Evolutionary conservation across 1,140 invertebrate species (phyloP).

Genomic region (Probaryconus sp.): DNA sequence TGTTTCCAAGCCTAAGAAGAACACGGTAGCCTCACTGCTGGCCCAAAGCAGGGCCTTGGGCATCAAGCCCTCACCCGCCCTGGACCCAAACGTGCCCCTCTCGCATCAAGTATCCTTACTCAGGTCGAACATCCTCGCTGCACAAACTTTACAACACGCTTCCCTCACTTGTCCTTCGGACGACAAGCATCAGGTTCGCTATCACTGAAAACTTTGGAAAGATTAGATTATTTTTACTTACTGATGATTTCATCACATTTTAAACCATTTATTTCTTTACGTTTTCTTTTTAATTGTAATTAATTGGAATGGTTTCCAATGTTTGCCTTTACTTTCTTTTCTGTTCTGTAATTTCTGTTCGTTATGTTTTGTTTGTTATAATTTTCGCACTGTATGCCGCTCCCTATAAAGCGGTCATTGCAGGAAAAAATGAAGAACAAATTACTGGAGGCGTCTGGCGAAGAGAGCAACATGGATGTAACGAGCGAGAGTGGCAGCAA

Average conservation of each 20-base stretch:
- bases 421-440: constrained; percentile 82
- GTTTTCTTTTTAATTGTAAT: no score
- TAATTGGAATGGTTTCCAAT: no score
- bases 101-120: constrained; percentile 81
- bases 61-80: constrained; percentile 80
- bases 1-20: constrained; percentile 93
- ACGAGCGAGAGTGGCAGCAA: constrained; percentile 77
- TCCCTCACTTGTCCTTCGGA: constrained; percentile 72
- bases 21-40: constrained; percentile 91
- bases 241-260: no score
- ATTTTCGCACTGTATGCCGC: constrained; percentile 66
- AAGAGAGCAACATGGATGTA: constrained; percentile 78
- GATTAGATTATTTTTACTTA: not conserved
- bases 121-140: constrained; percentile 81
- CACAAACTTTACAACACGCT: constrained; percentile 79
- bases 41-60: constrained; percentile 90
- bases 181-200: constrained; percentile 77
- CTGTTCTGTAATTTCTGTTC: constrained; percentile 12
- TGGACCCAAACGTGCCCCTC: constrained; percentile 79
- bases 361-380: constrained; percentile 60
- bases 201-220: not conserved
- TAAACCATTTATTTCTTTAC: constrained; percentile 21
- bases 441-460: constrained; percentile 79
- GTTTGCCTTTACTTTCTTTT: constrained; percentile 7
- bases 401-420: constrained; percentile 73